Evolutionary conservation across 2,888 invertebrate species (phyloP).

Genomic region (Cheilosia vernalis): DNA sequence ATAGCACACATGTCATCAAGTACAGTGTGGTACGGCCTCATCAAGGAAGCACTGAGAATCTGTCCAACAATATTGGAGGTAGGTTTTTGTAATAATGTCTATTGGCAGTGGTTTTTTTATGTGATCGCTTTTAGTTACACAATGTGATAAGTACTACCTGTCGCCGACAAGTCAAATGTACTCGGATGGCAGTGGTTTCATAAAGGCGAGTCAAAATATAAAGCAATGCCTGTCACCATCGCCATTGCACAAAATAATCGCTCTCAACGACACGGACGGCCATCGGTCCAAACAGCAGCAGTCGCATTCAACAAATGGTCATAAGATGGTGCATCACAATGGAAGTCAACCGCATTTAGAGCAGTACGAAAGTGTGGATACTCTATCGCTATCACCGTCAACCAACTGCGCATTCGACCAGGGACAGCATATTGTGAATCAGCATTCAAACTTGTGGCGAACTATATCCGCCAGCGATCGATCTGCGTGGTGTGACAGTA

Average conservation of each 20-base stretch:
- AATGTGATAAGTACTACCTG: constrained; percentile 82
- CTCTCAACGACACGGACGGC: constrained; percentile 41
- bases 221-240: constrained; percentile 81
- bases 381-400: constrained; percentile 52
- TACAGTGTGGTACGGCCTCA: constrained; percentile 43
- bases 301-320: constrained; percentile 29
- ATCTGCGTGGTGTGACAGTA: constrained; percentile 60
- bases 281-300: constrained; percentile 41
- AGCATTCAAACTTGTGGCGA: constrained; percentile 53
- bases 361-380: constrained; percentile 50
- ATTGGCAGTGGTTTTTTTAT: background rate
- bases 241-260: constrained; percentile 76
- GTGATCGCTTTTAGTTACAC: constrained; percentile 77
- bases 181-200: constrained; percentile 80
- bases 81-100: background rate
- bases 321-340: constrained; percentile 39
- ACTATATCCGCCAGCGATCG: constrained; percentile 47
- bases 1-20: constrained; percentile 34
- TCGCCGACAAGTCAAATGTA: constrained; percentile 82
- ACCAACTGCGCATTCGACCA: constrained; percentile 40
- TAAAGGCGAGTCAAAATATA: constrained; percentile 82
- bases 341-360: constrained; percentile 54
- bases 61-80: constrained; percentile 45
- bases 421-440: constrained; percentile 19
- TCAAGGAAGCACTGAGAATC: constrained; percentile 57